Conservation (phyloP, 2,888 invertebrate genomes). For the Chironomus riparius region DNA sequence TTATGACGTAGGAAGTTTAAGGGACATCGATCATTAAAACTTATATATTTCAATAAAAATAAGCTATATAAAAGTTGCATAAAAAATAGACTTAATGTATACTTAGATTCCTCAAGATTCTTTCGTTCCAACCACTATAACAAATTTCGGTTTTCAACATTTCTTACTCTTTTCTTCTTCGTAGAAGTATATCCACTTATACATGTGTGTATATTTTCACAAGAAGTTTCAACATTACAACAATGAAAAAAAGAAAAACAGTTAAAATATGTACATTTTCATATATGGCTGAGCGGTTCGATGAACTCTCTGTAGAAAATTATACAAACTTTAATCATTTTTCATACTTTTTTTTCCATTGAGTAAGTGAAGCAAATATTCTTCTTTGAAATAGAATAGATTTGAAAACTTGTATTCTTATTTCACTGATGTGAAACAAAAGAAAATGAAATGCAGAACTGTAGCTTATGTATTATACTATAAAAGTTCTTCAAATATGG, state of each 20-base stretch:
- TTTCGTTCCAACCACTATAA: neutral
- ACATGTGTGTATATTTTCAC: constrained; percentile 14
- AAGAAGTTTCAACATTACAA: constrained; percentile 25
- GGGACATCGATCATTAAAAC: too few relatives aligned
- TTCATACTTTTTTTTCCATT: constrained; percentile 10
- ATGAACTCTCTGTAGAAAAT: constrained; percentile 23
- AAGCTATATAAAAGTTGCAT: too few relatives aligned
- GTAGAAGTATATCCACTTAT: neutral
- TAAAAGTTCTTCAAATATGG: too few relatives aligned
- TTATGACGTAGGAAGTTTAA: too few relatives aligned
- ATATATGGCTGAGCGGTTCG: constrained; percentile 25
- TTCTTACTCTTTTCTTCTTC: constrained; percentile 2
- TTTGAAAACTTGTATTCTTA: neutral
- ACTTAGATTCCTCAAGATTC: neutral
- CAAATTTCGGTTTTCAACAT: neutral
- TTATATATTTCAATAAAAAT: too few relatives aligned
- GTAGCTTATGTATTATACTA: too few relatives aligned
- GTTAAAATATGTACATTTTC: constrained; percentile 26
- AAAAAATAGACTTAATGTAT: neutral
- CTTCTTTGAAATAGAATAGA: neutral
- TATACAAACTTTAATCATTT: constrained; percentile 21
- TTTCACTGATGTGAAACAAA: constrained; percentile 8
- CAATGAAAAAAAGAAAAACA: constrained; percentile 23
- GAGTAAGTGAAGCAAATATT: neutral
- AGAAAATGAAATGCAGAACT: neutral